Evolutionary conservation across 1,140 invertebrate genomes (phyloP), one percentile per base, ranked within the genome.

Genomic region (Lithobius niger): DNA sequence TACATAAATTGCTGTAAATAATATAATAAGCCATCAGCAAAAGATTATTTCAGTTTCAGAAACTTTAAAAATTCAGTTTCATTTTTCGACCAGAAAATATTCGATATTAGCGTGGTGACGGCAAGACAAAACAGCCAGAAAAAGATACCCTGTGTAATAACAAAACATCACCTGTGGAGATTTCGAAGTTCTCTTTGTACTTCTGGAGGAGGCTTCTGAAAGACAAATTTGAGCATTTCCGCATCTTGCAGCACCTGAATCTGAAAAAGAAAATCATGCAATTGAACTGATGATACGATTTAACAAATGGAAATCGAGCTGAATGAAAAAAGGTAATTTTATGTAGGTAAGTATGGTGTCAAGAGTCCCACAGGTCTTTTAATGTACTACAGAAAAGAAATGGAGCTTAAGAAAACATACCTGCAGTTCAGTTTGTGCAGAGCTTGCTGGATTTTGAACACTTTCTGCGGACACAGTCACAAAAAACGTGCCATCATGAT

Each of bases 171-270:
- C 60, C 50, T 70, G 59, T 79, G 75, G 60, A 84, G 82, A 0
- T 77, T 69, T 1, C 74, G 70, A 10, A 84, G 62, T 1, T 68
- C 74, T 57, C 74, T 71, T 36, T 79, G 70, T 0, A 82, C 79
- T 54, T 82, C 76, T 1, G 75, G 71, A 0, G 82, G 81, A 1
- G 81, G 77, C 27, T 78, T 77, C 0, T 77, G 74, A 57, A 85
- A 85, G 0, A 84, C 77, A 60, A 84, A 84, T 61, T 82, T 82
- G 57, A 88, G 60, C 59, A 88, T 71, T 19, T 86, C 84, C 25
- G 82, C 73, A 55, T 86, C 84, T 3, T 84, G 70, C 0, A 86
- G 74, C 3, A 88, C 71, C 54, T 83, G 85, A 43, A 87, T 77
- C 72, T 85, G 71, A 4, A 64, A 62, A 36, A 26, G 27, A 48